These are phyloP conservation scores for Chrysochloris asiatica DNA, from an alignment of 2,113 vertebrate species.

Conservation along the genomic window DNA sequence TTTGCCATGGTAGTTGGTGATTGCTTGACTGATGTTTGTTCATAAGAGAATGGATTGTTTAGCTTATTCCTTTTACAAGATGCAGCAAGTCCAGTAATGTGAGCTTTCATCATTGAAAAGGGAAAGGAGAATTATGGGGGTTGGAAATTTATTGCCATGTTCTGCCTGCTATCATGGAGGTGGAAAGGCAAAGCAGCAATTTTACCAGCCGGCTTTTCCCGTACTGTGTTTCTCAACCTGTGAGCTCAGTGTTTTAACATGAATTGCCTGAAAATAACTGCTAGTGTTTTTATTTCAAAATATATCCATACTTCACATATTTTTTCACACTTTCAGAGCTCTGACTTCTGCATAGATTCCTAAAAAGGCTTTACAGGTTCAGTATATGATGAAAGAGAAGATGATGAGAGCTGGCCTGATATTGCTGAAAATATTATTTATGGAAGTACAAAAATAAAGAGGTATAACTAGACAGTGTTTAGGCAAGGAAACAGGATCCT, in stretches of 20 bases:
- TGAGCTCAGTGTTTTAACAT: neutral
- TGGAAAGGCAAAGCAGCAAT: neutral
- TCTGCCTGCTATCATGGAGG: neutral
- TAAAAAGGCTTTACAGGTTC: neutral
- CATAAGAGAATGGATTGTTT: neutral
- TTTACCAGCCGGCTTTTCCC: neutral
- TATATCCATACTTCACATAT: neutral
- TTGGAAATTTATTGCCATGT: neutral
- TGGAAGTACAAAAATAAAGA: neutral
- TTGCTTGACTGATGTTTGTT: neutral
- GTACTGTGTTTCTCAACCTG: neutral
- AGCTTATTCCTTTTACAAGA: neutral
- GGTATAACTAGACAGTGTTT: neutral
- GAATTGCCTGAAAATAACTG: conserved; percentile 33
- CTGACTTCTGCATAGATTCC: neutral
- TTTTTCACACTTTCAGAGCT: neutral
- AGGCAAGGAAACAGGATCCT: neutral
- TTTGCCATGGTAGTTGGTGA: neutral
- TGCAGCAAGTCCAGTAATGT: neutral
- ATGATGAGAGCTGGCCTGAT: neutral
- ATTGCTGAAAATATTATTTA: neutral
- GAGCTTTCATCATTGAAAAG: neutral
- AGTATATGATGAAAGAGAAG: neutral
- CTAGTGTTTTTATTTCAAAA: conserved; percentile 36
- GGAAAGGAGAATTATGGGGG: neutral